These are phyloP conservation scores for Saturnia japonica DNA, from an alignment of 2,888 invertebrate species.

Conservation along the genomic window DNA sequence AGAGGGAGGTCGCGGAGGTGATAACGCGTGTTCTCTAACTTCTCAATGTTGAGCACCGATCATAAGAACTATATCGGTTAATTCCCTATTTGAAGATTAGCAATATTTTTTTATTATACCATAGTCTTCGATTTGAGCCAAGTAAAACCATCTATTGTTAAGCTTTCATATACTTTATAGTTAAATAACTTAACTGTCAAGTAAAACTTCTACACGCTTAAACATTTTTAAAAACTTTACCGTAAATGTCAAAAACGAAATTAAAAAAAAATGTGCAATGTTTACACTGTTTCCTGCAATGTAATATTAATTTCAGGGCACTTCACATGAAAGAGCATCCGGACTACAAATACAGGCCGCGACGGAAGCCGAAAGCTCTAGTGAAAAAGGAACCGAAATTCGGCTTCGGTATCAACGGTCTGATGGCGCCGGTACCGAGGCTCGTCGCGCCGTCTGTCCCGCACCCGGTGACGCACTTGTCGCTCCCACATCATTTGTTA, in stretches of 20 bases:
- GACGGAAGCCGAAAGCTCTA: constrained; percentile 92
- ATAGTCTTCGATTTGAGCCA: no score
- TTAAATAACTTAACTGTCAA: neutral
- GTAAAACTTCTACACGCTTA: neutral
- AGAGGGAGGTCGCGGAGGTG: no score
- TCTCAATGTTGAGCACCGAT: no score
- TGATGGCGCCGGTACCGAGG: constrained; percentile 83
- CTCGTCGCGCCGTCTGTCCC: constrained; percentile 68
- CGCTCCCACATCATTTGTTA: constrained; percentile 77
- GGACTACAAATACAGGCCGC: constrained; percentile 94
- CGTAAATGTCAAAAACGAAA: no score
- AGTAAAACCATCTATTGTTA: no score
- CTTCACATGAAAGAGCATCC: constrained; percentile 97
- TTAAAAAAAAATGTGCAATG: neutral
- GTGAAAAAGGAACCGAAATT: constrained; percentile 91
- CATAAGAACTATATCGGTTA: no score
- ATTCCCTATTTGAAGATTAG: no score
- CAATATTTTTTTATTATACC: no score
- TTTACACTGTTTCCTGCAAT: neutral
- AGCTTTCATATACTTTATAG: no score
- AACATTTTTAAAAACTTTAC: neutral
- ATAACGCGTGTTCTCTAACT: no score
- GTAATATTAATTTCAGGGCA: constrained; percentile 82
- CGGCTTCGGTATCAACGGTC: constrained; percentile 85
- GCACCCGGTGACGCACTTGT: constrained; percentile 70